Percentiles rank a stretch among this genome's conserved stretches.
These are phyloP conservation scores for Araneus ventricosus DNA, from an alignment of 1,140 invertebrate species.

Conservation along the genomic window DNA sequence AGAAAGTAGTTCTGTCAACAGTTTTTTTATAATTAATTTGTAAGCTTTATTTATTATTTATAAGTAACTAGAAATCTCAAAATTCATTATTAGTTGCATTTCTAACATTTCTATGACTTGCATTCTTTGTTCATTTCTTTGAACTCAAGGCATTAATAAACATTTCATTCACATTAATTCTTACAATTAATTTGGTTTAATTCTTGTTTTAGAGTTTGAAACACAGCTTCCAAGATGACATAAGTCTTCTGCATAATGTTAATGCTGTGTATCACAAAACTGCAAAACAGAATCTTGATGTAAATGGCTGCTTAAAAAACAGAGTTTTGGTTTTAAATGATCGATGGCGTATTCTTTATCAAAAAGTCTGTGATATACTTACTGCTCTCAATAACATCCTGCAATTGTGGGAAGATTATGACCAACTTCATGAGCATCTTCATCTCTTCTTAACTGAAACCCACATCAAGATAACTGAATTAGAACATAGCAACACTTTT, in stretches of 20 bases:
- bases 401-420: conserved; percentile 66
- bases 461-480: conserved; percentile 46
- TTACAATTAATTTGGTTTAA: background rate
- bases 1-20: too few relatives aligned
- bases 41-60: too few relatives aligned
- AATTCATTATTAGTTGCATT: background rate
- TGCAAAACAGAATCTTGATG: conserved; percentile 4
- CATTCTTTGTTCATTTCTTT: too few relatives aligned
- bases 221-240: conserved; percentile 65
- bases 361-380: conserved; percentile 42
- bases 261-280: conserved; percentile 37
- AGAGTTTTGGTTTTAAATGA: conserved; percentile 21
- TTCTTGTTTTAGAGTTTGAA: conserved; percentile 58
- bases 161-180: background rate
- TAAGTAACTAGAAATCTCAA: background rate
- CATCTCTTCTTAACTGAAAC: conserved; percentile 61
- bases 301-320: conserved; percentile 1
- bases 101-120: too few relatives aligned
- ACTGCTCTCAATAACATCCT: conserved; percentile 13
- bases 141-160: too few relatives aligned
- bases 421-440: conserved; percentile 54
- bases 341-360: conserved; percentile 57
- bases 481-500: conserved; percentile 5
- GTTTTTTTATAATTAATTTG: too few relatives aligned
- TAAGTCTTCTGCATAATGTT: conserved; percentile 43